Conservation (phyloP, 1,140 invertebrate genomes). For the Thaumetopoea pityocampa region DNA sequence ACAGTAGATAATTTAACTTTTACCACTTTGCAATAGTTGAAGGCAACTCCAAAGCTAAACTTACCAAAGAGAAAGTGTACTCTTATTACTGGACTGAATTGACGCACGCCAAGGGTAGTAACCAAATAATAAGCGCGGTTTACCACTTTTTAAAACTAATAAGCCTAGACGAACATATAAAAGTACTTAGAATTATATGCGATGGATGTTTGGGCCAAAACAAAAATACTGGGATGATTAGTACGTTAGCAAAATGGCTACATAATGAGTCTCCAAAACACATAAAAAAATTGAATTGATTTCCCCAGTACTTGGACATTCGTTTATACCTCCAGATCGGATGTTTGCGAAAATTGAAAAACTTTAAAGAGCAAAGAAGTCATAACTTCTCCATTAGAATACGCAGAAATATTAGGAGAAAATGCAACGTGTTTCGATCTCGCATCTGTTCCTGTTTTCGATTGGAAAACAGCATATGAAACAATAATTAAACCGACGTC, state of each 20-base stretch:
- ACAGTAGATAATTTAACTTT: constrained; percentile 24
- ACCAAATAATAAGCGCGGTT: constrained; percentile 14
- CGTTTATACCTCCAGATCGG: constrained; percentile 3
- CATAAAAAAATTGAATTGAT: not conserved
- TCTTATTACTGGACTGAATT: constrained; percentile 20
- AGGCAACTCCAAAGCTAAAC: constrained; percentile 24
- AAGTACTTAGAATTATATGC: not conserved
- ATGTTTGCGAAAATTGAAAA: constrained; percentile 3
- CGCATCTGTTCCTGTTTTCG: not conserved
- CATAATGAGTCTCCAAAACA: not conserved
- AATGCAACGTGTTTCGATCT: not conserved
- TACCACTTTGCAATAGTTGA: constrained; percentile 28
- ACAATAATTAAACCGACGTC: too few species aligned
- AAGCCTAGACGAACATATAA: not conserved
- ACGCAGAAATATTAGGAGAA: not conserved
- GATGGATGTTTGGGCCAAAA: constrained; percentile 1
- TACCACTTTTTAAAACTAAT: not conserved
- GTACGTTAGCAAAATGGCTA: not conserved
- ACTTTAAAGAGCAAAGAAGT: constrained; percentile 1
- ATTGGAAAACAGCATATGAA: too few species aligned
- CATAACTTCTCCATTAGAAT: not conserved
- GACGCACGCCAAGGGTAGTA: constrained; percentile 7
- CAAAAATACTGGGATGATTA: constrained; percentile 3
- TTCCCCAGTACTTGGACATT: not conserved
- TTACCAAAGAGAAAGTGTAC: constrained; percentile 25